phyloP scores from a whole-genome alignment of 2,888 invertebrate species.

The Drosophila recens region DNA sequence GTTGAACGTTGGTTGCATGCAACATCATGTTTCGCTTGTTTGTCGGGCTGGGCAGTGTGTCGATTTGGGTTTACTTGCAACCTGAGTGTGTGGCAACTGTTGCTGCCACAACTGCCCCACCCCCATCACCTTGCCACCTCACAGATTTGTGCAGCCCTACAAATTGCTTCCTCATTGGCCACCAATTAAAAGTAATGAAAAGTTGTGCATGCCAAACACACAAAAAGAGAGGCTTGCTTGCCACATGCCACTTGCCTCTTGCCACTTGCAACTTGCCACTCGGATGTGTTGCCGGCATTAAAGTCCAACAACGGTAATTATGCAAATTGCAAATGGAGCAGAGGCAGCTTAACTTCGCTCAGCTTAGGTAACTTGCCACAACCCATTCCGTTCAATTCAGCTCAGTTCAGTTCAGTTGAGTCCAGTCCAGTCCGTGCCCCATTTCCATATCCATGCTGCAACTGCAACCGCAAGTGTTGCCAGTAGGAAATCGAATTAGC shows the following conservation, averaged over 20 bases:
- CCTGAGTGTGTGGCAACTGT: constrained; percentile 43
- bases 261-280: constrained; percentile 43
- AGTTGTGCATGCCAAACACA: constrained; percentile 53
- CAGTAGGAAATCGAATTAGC: constrained; percentile 78
- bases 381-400: neutral
- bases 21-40: constrained; percentile 12
- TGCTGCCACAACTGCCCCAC: constrained; percentile 6
- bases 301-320: constrained; percentile 81
- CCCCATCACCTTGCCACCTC: constrained; percentile 7
- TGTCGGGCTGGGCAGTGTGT: constrained; percentile 1
- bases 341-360: constrained; percentile 21
- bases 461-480: constrained; percentile 77
- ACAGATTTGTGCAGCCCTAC: constrained; percentile 62
- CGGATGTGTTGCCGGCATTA: constrained; percentile 74
- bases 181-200: constrained; percentile 79
- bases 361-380: constrained; percentile 42
- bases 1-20: constrained; percentile 15
- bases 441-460: constrained; percentile 43
- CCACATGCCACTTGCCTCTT: constrained; percentile 22
- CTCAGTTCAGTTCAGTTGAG: neutral
- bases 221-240: constrained; percentile 40
- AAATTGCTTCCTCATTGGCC: constrained; percentile 80
- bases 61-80: constrained; percentile 35
- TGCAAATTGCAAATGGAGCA: constrained; percentile 77
- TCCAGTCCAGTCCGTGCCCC: constrained; percentile 22